Percentiles rank a stretch among this genome's conserved stretches.
phyloP scores from a whole-genome alignment of 2,888 invertebrate species.

The Antheraea yamamai region DNA sequence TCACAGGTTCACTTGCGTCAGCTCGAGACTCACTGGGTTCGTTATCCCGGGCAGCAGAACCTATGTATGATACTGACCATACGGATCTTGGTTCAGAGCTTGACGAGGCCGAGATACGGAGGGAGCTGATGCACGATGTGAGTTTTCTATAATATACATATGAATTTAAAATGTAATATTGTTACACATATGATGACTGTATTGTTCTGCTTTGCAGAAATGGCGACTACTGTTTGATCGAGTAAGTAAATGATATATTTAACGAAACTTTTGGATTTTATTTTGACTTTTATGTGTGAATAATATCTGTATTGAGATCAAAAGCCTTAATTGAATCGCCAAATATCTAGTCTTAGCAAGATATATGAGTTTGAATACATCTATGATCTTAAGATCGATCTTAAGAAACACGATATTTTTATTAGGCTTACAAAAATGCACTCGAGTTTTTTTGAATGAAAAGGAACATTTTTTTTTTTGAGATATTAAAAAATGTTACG shows the following conservation, averaged over 20 bases:
- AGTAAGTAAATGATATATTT: constrained; percentile 76
- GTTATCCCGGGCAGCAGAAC: constrained; percentile 83
- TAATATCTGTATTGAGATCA: not conserved
- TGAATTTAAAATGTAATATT: not conserved
- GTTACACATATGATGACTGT: not conserved
- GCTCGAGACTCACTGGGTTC: constrained; percentile 82
- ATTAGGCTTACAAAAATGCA: too few species aligned
- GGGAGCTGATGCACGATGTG: constrained; percentile 91
- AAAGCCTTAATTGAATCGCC: too few species aligned
- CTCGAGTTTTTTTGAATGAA: too few species aligned
- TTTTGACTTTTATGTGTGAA: not conserved
- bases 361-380: too few species aligned
- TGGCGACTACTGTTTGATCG: constrained; percentile 94
- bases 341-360: too few species aligned
- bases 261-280: not conserved
- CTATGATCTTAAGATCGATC: too few species aligned
- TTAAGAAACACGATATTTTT: too few species aligned
- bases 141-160: constrained; percentile 56
- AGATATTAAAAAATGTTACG: too few species aligned
- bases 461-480: too few species aligned
- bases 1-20: constrained; percentile 85
- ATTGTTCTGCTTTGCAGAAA: constrained; percentile 85
- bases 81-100: constrained; percentile 90
- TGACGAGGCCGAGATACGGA: constrained; percentile 89
- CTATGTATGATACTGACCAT: constrained; percentile 89